Percentiles rank a stretch among this genome's conserved stretches.
Conservation (phyloP, 2,888 invertebrate genomes). For the Drosophila suboccidentalis region DNA sequence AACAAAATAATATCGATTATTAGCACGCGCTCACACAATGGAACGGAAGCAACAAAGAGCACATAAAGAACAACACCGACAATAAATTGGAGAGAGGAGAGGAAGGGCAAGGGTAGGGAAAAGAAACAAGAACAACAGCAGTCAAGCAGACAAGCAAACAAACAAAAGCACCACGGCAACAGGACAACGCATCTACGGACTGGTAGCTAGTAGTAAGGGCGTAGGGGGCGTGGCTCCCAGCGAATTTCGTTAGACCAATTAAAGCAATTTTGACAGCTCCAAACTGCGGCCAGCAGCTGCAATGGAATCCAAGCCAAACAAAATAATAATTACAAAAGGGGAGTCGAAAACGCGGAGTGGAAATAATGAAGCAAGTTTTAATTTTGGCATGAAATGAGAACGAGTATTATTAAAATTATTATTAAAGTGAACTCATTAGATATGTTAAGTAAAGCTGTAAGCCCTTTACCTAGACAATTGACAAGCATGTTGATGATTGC, state of each 20-base stretch:
- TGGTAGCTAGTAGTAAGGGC: background rate
- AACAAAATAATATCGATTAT: constrained; percentile 81
- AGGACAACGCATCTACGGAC: constrained; percentile 11
- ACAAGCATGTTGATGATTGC: constrained; percentile 45
- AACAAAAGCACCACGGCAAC: constrained; percentile 56
- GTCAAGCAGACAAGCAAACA: constrained; percentile 63
- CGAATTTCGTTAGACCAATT: constrained; percentile 72
- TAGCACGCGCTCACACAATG: constrained; percentile 58
- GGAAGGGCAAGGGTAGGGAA: constrained; percentile 7
- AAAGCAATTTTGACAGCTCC: constrained; percentile 75
- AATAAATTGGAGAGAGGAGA: constrained; percentile 13
- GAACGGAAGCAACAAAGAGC: constrained; percentile 34
- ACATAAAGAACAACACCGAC: constrained; percentile 50
- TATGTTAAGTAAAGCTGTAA: constrained; percentile 64
- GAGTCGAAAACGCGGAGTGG: background rate
- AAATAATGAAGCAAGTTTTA: constrained; percentile 34
- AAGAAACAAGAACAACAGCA: constrained; percentile 24
- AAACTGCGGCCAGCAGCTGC: constrained; percentile 47
- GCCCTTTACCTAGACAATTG: constrained; percentile 36
- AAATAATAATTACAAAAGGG: background rate
- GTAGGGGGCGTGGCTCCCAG: constrained; percentile 21
- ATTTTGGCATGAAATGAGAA: constrained; percentile 66
- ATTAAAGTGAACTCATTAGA: constrained; percentile 62
- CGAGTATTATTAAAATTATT: constrained; percentile 56
- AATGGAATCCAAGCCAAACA: constrained; percentile 19